These are phyloP conservation scores for Aurelia aurita complex sp. Pacific DNA, from an alignment of 30 jellyfish, hydroid and myxozoan genomes.

Conservation along the genomic window DNA sequence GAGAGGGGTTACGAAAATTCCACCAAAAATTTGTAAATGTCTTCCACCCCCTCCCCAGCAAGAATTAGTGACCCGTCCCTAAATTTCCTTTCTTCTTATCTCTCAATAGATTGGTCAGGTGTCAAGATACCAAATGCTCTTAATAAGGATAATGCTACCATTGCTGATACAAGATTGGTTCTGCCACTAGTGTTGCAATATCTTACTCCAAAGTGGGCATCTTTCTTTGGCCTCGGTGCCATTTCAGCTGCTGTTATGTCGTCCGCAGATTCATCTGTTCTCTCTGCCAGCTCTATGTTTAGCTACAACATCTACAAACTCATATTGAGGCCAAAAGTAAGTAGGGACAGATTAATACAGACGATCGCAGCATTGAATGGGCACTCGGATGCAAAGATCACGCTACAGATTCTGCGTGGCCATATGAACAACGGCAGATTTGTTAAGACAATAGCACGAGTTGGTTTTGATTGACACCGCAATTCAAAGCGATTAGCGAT, in stretches of 20 bases:
- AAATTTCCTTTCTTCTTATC: no score
- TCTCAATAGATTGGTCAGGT: slow-evolving; percentile 70
- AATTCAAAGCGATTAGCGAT: no score
- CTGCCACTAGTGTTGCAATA: slow-evolving; percentile 83
- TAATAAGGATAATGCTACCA: slow-evolving; percentile 32
- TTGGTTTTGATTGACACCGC: no score
- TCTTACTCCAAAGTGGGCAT: slow-evolving; percentile 93
- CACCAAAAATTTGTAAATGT: no score
- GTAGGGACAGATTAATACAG: not conserved
- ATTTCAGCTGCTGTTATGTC: slow-evolving; percentile 97
- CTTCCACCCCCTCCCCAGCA: no score
- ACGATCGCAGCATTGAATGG: no score
- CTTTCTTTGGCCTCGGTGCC: slow-evolving; percentile 91
- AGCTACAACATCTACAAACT: slow-evolving; percentile 79
- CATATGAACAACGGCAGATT: no score
- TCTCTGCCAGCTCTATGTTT: slow-evolving; percentile 94
- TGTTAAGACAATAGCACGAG: no score
- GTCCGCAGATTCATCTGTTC: slow-evolving; percentile 91
- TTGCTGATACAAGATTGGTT: slow-evolving; percentile 73
- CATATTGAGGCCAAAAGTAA: slow-evolving; percentile 76
- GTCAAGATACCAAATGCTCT: slow-evolving; percentile 33
- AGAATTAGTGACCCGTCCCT: no score
- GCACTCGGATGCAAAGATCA: no score
- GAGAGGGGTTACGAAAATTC: no score
- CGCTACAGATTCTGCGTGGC: no score